These are phyloP conservation scores for Alviniconcha marisindica DNA, from an alignment of 1,140 invertebrate genomes.

Conservation along the genomic window DNA sequence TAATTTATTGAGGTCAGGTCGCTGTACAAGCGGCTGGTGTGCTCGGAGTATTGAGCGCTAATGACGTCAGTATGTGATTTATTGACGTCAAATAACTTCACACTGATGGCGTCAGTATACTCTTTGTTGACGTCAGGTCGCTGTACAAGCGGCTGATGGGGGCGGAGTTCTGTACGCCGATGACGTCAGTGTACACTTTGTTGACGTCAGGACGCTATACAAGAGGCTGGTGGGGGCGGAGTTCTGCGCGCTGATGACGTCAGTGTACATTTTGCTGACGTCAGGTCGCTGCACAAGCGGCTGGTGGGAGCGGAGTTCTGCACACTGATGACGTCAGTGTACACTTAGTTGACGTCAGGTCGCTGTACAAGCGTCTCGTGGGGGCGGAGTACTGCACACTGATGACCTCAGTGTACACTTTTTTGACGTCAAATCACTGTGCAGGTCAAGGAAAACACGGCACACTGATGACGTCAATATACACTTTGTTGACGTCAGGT, in stretches of 20 bases:
- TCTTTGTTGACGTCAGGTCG: too few species aligned
- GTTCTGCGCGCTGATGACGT: conserved; percentile 89
- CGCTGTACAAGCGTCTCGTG: conserved; percentile 89
- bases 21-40: conserved; percentile 88
- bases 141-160: conserved; percentile 88
- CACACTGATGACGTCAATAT: conserved; percentile 89
- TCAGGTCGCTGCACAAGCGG: conserved; percentile 86
- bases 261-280: too few species aligned
- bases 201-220: conserved; percentile 86
- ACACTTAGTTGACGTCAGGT: too few species aligned
- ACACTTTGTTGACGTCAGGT: too few species aligned
- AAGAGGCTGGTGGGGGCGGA: conserved; percentile 88
- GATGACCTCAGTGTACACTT: too few species aligned
- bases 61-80: too few species aligned
- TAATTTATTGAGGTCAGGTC: too few species aligned
- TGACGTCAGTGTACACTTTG: too few species aligned
- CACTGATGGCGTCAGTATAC: too few species aligned
- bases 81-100: conserved; percentile 86
- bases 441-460: conserved; percentile 88
- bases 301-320: conserved; percentile 89
- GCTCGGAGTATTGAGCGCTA: conserved; percentile 87
- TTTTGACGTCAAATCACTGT: conserved; percentile 85
- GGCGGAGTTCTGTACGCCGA: conserved; percentile 87
- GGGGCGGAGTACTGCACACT: conserved; percentile 88
- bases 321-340: too few species aligned